A percentile compares a stretch with the other conserved stretches of the same genome.
These are phyloP conservation scores for Babyrousa celebensis DNA, from an alignment of 2,797 vertebrate species.

Conservation along the genomic window DNA sequence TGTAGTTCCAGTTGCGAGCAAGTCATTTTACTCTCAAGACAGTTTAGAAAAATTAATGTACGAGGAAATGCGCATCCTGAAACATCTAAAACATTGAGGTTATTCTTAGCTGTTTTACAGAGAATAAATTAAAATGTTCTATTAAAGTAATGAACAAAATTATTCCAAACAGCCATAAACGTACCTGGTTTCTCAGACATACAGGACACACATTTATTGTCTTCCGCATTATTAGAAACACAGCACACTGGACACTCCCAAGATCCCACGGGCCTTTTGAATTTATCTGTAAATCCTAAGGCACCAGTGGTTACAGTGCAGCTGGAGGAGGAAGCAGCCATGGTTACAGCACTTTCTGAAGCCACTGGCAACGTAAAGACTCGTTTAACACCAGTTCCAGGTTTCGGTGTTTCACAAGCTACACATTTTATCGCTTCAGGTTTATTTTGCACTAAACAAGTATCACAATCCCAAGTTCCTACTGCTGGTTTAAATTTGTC, in stretches of 20 bases:
- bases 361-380: slow-evolving; percentile 92
- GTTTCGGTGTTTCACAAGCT: slow-evolving; percentile 98
- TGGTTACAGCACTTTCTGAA: slow-evolving; percentile 89
- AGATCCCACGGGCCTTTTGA: slow-evolving; percentile 96
- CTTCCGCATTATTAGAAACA: slow-evolving; percentile 96
- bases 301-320: slow-evolving; percentile 87
- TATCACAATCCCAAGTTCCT: slow-evolving; percentile 98
- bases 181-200: slow-evolving; percentile 95
- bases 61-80: slow-evolving; percentile 42
- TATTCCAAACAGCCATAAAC: slow-evolving; percentile 62
- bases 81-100: background rate
- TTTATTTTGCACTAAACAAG: slow-evolving; percentile 97
- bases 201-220: slow-evolving; percentile 96
- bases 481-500: slow-evolving; percentile 93
- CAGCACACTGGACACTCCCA: slow-evolving; percentile 97
- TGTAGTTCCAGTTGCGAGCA: background rate
- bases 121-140: slow-evolving; percentile 45
- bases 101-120: slow-evolving; percentile 1
- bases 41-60: slow-evolving; percentile 20
- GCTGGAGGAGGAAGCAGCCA: slow-evolving; percentile 88
- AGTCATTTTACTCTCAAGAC: slow-evolving; percentile 21
- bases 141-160: slow-evolving; percentile 62
- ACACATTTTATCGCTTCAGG: slow-evolving; percentile 96
- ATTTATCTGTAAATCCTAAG: slow-evolving; percentile 96
- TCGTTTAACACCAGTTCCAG: slow-evolving; percentile 96